Evolutionary conservation across 2,797 vertebrate species (phyloP).

Genomic region (Merluccius polli): DNA sequence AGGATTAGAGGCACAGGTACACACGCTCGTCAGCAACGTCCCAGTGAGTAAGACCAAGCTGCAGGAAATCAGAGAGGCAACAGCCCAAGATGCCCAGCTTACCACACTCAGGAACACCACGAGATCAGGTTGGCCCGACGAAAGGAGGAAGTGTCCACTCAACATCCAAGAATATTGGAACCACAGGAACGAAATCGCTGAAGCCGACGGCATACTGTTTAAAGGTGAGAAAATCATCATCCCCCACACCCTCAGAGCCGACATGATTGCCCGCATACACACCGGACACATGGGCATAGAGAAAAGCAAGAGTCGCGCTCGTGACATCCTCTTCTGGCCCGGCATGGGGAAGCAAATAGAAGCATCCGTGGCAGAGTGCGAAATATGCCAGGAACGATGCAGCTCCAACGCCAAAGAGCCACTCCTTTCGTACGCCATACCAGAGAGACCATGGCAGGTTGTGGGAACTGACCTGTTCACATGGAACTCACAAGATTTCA

Average conservation of each 20-base stretch:
- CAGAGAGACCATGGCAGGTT: too few species aligned
- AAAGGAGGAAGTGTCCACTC: background rate
- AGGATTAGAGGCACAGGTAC: constrained; percentile 15
- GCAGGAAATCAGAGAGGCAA: background rate
- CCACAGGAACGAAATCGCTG: background rate
- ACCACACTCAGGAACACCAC: background rate
- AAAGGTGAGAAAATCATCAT: constrained; percentile 1
- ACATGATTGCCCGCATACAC: background rate
- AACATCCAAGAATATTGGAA: background rate
- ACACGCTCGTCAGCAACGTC: constrained; percentile 6
- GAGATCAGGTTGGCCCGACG: background rate
- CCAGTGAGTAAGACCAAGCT: background rate
- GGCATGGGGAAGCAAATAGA: too few species aligned
- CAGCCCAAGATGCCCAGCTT: background rate
- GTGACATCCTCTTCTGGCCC: too few species aligned
- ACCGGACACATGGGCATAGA: background rate
- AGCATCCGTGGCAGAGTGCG: background rate
- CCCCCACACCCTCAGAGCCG: background rate
- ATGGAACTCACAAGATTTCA: background rate
- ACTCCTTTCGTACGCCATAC: too few species aligned
- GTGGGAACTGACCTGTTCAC: background rate
- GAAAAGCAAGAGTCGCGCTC: background rate
- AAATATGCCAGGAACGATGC: background rate
- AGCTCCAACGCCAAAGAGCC: too few species aligned
- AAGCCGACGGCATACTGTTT: background rate